Conservation (phyloP, 2,113 vertebrate genomes). For the Ellobius talpinus region DNA sequence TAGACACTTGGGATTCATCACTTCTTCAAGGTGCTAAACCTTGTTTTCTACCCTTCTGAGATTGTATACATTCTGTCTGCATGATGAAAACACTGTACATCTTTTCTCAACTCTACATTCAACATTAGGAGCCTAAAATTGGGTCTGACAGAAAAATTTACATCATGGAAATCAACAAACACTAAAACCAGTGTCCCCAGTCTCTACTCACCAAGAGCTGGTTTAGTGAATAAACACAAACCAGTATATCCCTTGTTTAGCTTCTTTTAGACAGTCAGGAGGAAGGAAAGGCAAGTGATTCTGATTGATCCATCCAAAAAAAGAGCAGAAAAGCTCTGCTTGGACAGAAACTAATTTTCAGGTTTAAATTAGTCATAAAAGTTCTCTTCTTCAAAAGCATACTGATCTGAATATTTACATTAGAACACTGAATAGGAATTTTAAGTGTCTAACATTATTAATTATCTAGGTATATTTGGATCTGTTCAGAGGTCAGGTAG, state of each 20-base stretch:
- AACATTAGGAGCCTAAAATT: background rate
- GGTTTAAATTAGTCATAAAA: constrained; percentile 55
- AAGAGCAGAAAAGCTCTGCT: constrained; percentile 26
- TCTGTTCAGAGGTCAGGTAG: constrained; percentile 9
- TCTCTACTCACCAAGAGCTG: background rate
- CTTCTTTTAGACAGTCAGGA: constrained; percentile 31
- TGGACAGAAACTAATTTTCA: constrained; percentile 43
- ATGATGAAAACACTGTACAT: constrained; percentile 11
- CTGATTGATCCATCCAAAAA: background rate
- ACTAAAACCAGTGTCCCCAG: background rate
- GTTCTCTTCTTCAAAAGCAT: constrained; percentile 44
- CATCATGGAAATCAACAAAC: constrained; percentile 3
- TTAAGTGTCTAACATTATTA: constrained; percentile 50
- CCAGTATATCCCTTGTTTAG: constrained; percentile 15
- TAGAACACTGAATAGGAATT: background rate
- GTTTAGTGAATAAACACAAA: constrained; percentile 46
- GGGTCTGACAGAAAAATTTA: constrained; percentile 24
- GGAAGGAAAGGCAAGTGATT: constrained; percentile 2
- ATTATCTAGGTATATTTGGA: background rate
- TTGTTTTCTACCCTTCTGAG: background rate
- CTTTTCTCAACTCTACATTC: constrained; percentile 14
- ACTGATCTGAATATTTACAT: constrained; percentile 39
- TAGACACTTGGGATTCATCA: background rate
- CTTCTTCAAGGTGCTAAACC: constrained; percentile 34
- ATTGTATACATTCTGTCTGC: background rate